Evolutionary conservation across 2,888 invertebrate genomes (phyloP).

Genomic region (Agonum fuliginosum): DNA sequence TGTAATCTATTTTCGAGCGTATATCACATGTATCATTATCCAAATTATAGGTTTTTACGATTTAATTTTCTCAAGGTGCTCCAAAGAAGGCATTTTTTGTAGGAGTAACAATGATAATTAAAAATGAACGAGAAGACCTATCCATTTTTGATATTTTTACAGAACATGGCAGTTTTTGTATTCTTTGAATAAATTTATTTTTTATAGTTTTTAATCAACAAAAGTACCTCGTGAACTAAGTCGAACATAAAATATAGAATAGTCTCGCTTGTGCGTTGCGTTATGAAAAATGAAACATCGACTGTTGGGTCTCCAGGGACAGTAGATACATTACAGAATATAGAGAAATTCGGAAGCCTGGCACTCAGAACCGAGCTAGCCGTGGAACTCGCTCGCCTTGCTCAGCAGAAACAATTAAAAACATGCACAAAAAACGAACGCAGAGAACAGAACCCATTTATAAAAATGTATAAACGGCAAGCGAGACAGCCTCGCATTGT

Average conservation of each 20-base stretch:
- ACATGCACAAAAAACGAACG: conserved; percentile 57
- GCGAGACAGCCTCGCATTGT: background rate
- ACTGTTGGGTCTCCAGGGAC: conserved; percentile 19
- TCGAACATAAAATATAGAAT: conserved; percentile 19
- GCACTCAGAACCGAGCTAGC: background rate
- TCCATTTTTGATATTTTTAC: background rate
- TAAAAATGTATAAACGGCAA: conserved; percentile 57
- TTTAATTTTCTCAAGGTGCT: conserved; percentile 40
- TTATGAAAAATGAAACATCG: conserved; percentile 43
- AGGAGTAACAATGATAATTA: conserved; percentile 19
- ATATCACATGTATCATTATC: conserved; percentile 34
- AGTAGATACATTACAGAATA: conserved; percentile 35
- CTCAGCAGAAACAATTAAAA: conserved; percentile 57
- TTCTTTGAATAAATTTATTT: background rate
- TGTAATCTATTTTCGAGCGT: conserved; percentile 8
- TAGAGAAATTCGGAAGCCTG: conserved; percentile 45
- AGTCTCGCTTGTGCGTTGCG: background rate
- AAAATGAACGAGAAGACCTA: background rate
- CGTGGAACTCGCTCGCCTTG: conserved; percentile 37
- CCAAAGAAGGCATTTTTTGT: background rate
- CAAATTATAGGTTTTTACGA: conserved; percentile 40
- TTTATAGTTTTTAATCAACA: conserved; percentile 36
- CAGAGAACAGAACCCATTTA: conserved; percentile 53
- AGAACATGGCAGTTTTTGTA: background rate
- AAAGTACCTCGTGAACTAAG: conserved; percentile 32